These are phyloP conservation scores for Parambassis ranga DNA, from an alignment of 2,797 vertebrate genomes.

Conservation along the genomic window DNA sequence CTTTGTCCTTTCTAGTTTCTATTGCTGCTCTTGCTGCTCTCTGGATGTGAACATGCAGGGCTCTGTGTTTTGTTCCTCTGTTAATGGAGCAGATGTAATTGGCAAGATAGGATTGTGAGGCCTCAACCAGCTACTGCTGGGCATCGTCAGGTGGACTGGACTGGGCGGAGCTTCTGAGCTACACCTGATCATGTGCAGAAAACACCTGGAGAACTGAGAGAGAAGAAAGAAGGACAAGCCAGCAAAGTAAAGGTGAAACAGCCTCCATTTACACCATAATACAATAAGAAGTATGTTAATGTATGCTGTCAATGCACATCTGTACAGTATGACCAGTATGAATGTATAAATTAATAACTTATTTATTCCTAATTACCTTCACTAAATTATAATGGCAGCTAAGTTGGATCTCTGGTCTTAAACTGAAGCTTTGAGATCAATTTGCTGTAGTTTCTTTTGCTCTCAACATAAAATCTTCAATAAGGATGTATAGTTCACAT, in stretches of 20 bases:
- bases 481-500: too few species aligned
- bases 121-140: slow-evolving; percentile 16
- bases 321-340: too few species aligned
- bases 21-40: not conserved
- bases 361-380: too few species aligned
- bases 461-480: too few species aligned
- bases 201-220: slow-evolving; percentile 60
- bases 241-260: not conserved
- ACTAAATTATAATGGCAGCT: too few species aligned
- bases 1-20: not conserved
- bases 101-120: not conserved
- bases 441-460: too few species aligned
- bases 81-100: too few species aligned
- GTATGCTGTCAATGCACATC: too few species aligned
- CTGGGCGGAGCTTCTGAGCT: slow-evolving; percentile 29
- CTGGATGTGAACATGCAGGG: not conserved
- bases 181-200: slow-evolving; percentile 52
- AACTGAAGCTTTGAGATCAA: too few species aligned
- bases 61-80: slow-evolving; percentile 2
- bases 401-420: too few species aligned
- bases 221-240: not conserved
- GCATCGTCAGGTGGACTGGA: not conserved
- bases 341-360: too few species aligned
- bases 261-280: not conserved
- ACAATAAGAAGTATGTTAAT: too few species aligned